phyloP scores from a whole-genome alignment of 2,113 vertebrate genomes.

The Pelusios castaneus region DNA sequence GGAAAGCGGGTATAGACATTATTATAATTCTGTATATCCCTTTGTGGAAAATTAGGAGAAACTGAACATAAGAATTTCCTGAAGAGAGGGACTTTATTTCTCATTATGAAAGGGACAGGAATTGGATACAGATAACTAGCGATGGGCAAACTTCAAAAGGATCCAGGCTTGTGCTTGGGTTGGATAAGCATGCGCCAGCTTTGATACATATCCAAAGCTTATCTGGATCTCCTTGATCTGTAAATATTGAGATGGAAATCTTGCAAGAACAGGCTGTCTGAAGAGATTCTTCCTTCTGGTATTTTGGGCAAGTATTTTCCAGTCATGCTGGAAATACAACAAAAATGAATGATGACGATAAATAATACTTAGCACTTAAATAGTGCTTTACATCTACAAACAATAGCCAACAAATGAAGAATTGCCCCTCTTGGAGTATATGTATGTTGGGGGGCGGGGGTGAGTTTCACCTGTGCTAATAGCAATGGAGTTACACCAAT shows the following conservation, averaged over 20 bases:
- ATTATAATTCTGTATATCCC: conserved; percentile 5
- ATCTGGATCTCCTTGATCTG: conserved; percentile 36
- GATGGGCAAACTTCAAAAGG: conserved; percentile 58
- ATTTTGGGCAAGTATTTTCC: conserved; percentile 56
- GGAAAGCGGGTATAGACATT: conserved; percentile 40
- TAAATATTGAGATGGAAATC: conserved; percentile 46
- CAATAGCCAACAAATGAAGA: conserved; percentile 21
- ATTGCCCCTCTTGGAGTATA: conserved; percentile 2
- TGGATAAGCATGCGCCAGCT: conserved; percentile 17
- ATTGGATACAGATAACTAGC: conserved; percentile 42
- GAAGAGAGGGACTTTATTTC: conserved; percentile 25
- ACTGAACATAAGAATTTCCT: conserved; percentile 30
- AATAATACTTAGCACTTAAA: conserved; percentile 44
- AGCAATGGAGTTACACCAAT: not conserved
- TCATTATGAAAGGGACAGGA: not conserved
- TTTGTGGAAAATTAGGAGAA: conserved; percentile 20
- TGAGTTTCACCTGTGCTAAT: not conserved
- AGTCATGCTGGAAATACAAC: conserved; percentile 35
- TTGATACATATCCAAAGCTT: conserved; percentile 52
- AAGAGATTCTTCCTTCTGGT: conserved; percentile 14
- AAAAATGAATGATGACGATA: conserved; percentile 53
- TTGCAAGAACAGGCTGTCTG: conserved; percentile 48
- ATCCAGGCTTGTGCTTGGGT: conserved; percentile 30
- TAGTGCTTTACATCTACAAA: conserved; percentile 48
- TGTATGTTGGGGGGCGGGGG: not conserved